Evolutionary conservation across 2,113 vertebrate species (phyloP).

Genomic region (Nothobranchius furzeri): DNA sequence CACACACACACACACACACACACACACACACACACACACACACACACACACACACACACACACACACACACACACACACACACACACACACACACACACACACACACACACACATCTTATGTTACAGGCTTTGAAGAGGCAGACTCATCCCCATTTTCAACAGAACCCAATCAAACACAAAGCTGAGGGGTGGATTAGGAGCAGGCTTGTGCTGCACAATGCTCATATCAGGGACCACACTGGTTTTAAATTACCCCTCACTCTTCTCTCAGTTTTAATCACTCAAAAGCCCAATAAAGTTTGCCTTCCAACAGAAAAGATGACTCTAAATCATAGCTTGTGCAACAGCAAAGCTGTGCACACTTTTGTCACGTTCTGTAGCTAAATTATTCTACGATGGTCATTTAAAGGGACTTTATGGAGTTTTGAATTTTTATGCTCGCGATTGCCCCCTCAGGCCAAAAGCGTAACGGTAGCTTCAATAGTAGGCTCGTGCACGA

Average conservation of each 20-base stretch:
- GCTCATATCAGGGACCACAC: constrained; percentile 72
- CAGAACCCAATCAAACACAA: constrained; percentile 76
- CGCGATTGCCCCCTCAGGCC: no score
- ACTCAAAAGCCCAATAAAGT: constrained; percentile 71
- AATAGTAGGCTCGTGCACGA: no score
- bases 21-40: constrained; percentile 54
- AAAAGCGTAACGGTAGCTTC: no score
- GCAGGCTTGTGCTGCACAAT: constrained; percentile 60
- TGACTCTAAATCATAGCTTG: constrained; percentile 51
- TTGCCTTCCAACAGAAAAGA: constrained; percentile 61
- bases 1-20: constrained; percentile 32
- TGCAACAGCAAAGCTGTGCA: constrained; percentile 24
- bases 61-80: constrained; percentile 47
- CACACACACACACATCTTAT: constrained; percentile 60
- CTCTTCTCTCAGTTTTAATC: constrained; percentile 67
- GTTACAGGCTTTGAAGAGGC: constrained; percentile 73
- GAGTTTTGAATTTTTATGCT: no score
- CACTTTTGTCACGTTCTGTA: constrained; percentile 25
- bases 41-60: no score
- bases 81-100: constrained; percentile 30
- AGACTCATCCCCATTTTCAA: constrained; percentile 79
- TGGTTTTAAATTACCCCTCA: constrained; percentile 71
- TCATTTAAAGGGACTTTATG: not conserved
- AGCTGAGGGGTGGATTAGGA: constrained; percentile 70
- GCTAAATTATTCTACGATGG: constrained; percentile 27